Percentiles rank a stretch among this genome's conserved stretches.
phyloP scores from a whole-genome alignment of 2,888 invertebrate species.

The Xestia rhomboidea region DNA sequence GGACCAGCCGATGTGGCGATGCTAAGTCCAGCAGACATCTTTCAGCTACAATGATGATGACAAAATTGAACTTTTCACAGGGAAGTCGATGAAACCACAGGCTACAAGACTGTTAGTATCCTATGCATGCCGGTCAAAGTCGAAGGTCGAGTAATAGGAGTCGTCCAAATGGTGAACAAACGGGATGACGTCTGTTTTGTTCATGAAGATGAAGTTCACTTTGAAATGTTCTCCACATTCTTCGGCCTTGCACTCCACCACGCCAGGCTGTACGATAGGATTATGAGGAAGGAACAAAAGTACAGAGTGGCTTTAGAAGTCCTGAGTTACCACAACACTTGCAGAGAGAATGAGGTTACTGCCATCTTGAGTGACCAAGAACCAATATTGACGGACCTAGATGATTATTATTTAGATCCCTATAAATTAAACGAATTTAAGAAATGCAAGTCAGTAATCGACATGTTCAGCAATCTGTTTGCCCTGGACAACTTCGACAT shows the following conservation, averaged over 20 bases:
- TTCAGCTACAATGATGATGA: not conserved
- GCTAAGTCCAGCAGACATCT: not conserved
- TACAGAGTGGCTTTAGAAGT: conserved; percentile 95
- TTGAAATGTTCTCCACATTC: conserved; percentile 96
- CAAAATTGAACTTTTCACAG: conserved; percentile 70
- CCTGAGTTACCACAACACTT: conserved; percentile 95
- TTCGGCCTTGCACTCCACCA: conserved; percentile 96
- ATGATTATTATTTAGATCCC: conserved; percentile 93
- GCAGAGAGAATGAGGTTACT: conserved; percentile 93
- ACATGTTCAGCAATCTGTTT: conserved; percentile 95
- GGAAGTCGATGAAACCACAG: conserved; percentile 92
- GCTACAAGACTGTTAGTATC: conserved; percentile 93
- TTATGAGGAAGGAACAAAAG: conserved; percentile 95
- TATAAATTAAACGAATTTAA: conserved; percentile 92
- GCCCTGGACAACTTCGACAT: conserved; percentile 92
- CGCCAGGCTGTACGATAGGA: conserved; percentile 95
- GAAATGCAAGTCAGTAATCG: conserved; percentile 93
- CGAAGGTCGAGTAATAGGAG: conserved; percentile 94
- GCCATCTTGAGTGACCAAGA: conserved; percentile 71
- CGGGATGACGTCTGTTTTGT: conserved; percentile 89
- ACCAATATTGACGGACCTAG: conserved; percentile 77
- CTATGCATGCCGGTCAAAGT: conserved; percentile 97
- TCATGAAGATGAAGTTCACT: conserved; percentile 94
- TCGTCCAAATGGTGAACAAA: conserved; percentile 96
- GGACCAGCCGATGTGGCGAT: not conserved